Evolutionary conservation across 2,797 vertebrate genomes (phyloP).

Genomic region (Kryptopterus vitreolus): DNA sequence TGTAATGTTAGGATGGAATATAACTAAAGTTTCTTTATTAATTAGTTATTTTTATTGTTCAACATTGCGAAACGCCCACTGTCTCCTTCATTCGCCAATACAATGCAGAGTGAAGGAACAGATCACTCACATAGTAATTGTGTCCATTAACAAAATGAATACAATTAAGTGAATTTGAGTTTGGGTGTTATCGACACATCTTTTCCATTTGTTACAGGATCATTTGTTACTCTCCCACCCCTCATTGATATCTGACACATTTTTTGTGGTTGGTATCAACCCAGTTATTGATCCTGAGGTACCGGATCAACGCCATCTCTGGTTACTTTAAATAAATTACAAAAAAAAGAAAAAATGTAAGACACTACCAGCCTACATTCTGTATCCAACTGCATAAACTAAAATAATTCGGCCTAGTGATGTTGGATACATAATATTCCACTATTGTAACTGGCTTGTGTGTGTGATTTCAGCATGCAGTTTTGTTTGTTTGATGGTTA

Average conservation of each 20-base stretch:
- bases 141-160: too few species aligned
- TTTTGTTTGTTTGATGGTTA: neutral
- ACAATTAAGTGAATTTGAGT: too few species aligned
- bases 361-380: neutral
- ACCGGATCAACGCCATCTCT: neutral
- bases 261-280: neutral
- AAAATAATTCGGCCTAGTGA: neutral
- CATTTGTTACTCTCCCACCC: neutral
- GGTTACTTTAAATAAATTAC: neutral
- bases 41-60: too few species aligned
- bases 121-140: too few species aligned
- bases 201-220: neutral
- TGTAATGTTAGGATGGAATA: too few species aligned
- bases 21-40: too few species aligned
- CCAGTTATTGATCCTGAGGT: neutral
- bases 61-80: too few species aligned
- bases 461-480: neutral
- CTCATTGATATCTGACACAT: neutral
- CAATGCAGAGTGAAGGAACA: too few species aligned
- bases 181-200: too few species aligned
- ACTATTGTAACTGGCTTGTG: too few species aligned
- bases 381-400: neutral
- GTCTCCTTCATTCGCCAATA: too few species aligned
- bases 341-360: neutral
- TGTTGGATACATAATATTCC: neutral